These are phyloP conservation scores for Capromys pilorides DNA, from an alignment of 2,797 vertebrate genomes.

Conservation along the genomic window DNA sequence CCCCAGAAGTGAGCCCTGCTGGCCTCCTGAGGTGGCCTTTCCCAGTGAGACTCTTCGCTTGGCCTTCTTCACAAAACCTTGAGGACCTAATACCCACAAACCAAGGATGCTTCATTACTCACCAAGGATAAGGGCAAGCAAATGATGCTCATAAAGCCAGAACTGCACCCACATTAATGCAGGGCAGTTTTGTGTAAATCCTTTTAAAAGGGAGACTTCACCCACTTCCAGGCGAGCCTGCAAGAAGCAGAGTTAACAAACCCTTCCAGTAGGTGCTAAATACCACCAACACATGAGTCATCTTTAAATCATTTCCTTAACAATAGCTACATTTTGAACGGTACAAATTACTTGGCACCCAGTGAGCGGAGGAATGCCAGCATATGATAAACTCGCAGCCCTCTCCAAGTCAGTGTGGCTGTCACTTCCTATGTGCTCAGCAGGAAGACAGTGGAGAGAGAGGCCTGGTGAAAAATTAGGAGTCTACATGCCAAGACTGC, in stretches of 20 bases:
- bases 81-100: background rate
- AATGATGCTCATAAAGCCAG: background rate
- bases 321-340: slow-evolving; percentile 71
- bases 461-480: background rate
- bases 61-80: background rate
- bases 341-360: slow-evolving; percentile 76
- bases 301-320: slow-evolving; percentile 76
- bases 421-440: background rate
- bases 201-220: slow-evolving; percentile 25
- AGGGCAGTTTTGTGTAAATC: slow-evolving; percentile 11
- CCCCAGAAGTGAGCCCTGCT: background rate
- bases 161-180: background rate
- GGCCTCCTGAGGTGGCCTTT: background rate
- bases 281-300: slow-evolving; percentile 76
- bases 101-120: background rate
- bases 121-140: background rate
- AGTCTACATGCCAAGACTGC: background rate
- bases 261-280: slow-evolving; percentile 74
- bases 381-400: slow-evolving; percentile 44
- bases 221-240: slow-evolving; percentile 9
- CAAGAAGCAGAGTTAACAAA: slow-evolving; percentile 70
- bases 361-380: slow-evolving; percentile 25
- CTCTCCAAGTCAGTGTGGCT: background rate
- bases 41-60: background rate
- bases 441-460: background rate